phyloP scores from a whole-genome alignment of 2,113 vertebrate species.

The Romanogobio albipinnatus region DNA sequence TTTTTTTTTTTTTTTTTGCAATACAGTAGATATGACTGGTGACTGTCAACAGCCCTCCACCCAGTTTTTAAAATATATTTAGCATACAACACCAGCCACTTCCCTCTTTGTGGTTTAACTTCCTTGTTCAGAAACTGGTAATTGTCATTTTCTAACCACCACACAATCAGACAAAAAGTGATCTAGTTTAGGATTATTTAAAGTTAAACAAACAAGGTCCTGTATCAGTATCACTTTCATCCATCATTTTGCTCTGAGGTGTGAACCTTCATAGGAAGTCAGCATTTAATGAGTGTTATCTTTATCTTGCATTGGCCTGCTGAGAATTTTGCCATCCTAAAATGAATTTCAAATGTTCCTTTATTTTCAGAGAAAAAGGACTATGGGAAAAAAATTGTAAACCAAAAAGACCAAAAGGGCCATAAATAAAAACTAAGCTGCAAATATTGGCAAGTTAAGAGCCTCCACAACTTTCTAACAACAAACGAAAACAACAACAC shows the following conservation, averaged over 20 bases:
- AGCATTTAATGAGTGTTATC: not conserved
- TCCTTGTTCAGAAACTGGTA: slow-evolving; percentile 1
- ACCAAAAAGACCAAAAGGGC: no score
- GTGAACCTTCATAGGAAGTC: not conserved
- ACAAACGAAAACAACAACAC: not conserved
- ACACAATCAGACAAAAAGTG: not conserved
- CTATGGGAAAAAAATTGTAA: no score
- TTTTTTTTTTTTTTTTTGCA: no score
- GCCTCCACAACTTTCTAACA: not conserved
- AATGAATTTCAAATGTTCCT: no score
- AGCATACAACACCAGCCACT: not conserved
- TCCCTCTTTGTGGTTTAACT: slow-evolving; percentile 21
- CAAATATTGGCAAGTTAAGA: not conserved
- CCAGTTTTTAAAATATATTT: not conserved
- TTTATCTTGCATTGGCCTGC: no score
- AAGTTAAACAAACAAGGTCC: not conserved
- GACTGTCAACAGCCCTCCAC: not conserved
- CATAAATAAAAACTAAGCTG: no score
- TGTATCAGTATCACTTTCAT: not conserved
- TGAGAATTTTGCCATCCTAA: not conserved
- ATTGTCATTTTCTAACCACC: not conserved
- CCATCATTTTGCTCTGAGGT: not conserved
- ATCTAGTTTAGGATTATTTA: not conserved
- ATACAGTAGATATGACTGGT: not conserved
- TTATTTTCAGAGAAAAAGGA: no score